Evolutionary conservation across 2,888 invertebrate genomes (phyloP).

Genomic region (Limenitis camilla): DNA sequence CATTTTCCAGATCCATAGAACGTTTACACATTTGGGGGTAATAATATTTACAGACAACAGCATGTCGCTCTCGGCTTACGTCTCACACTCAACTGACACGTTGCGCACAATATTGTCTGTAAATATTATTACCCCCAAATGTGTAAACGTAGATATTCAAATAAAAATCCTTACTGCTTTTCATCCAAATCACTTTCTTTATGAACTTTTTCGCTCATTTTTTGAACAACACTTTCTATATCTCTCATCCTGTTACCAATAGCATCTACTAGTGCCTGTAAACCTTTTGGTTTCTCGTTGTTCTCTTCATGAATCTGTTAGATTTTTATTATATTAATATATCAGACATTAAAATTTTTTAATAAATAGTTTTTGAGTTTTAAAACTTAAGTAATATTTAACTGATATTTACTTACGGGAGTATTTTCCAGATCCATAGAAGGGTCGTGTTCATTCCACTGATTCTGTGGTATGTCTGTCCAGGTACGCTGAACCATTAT

Average conservation of each 20-base stretch:
- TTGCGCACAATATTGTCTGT: too few relatives aligned
- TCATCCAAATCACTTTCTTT: constrained; percentile 34
- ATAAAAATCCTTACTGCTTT: constrained; percentile 32
- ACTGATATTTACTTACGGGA: constrained; percentile 6
- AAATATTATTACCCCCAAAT: too few relatives aligned
- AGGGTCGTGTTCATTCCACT: constrained; percentile 49
- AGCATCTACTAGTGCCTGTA: constrained; percentile 59
- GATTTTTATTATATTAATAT: too few relatives aligned
- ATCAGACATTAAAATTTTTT: too few relatives aligned
- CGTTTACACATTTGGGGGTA: too few relatives aligned
- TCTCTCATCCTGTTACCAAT: constrained; percentile 62
- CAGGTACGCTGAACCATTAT: constrained; percentile 27
- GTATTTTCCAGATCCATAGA: constrained; percentile 31
- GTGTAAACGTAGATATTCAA: background rate
- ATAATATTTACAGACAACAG: too few relatives aligned
- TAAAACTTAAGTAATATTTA: background rate
- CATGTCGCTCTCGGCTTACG: too few relatives aligned
- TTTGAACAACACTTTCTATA: constrained; percentile 55
- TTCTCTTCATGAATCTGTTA: constrained; percentile 34
- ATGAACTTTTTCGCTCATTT: constrained; percentile 59
- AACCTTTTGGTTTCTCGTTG: constrained; percentile 39
- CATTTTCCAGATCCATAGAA: too few relatives aligned
- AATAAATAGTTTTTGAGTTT: background rate
- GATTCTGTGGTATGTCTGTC: constrained; percentile 48
- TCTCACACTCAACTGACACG: too few relatives aligned